Evolutionary conservation across 2,113 vertebrate genomes (phyloP), one percentile per base, ranked within the genome.

Genomic region (Struthidea cinerea): DNA sequence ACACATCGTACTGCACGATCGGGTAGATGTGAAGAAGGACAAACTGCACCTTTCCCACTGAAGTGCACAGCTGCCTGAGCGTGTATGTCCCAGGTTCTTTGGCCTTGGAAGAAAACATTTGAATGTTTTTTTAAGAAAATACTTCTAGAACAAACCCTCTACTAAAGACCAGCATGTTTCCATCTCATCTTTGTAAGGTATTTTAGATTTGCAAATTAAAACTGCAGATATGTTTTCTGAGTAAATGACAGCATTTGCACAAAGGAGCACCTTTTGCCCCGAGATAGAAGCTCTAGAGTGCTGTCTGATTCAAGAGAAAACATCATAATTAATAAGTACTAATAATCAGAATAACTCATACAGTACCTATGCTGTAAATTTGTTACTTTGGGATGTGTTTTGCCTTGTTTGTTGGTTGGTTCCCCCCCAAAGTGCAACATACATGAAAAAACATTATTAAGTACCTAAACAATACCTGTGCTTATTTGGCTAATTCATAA

Each of bases 21-120:
- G 99, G 99, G 94, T 99, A 99, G 87, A 99, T 98, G 64, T 99
- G 99, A 17, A 99, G 98, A 37, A 99, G 98, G 27, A 99, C 98
- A 88, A 99, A 99, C 96, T 99, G 98, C 74, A 99, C 98, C 4
- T 97, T 97, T 13, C 99, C 99, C 96, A 99, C 93, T 0, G 98
- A 98, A 90, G 98, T 98, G 53, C 98, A 98, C 57, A 99, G 98
- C 97, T 99, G 99, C 28, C 99, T 98, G 75, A 99, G 94, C 0
- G 98, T 99, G 96, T 99, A 99, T 0, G 98, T 98, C n/a, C 99
- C 99, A 2, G 99, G 98, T 71, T 99, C 99, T 89, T 96, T 98
- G 79, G 98, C 99, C 99, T 99, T 96, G 23, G 50, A 83, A 89
- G 68, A 89, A 94, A 35, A 67, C 3, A 95, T 65, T 47, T 11